These are phyloP conservation scores for Orthosia cruda DNA, from an alignment of 2,888 invertebrate species.

Conservation along the genomic window DNA sequence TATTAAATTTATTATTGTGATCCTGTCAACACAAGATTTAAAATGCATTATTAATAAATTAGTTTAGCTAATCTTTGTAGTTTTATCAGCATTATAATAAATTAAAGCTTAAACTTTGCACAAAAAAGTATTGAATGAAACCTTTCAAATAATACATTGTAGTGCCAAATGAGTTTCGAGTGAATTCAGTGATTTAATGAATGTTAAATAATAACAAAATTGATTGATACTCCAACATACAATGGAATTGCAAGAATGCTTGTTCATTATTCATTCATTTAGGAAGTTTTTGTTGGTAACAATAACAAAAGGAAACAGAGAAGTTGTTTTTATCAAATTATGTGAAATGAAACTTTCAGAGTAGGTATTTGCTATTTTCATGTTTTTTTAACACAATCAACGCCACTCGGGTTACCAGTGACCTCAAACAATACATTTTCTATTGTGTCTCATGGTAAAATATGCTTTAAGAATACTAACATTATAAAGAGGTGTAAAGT, in stretches of 20 bases:
- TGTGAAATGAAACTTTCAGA: neutral
- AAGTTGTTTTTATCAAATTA: neutral
- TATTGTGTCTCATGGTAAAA: too few relatives aligned
- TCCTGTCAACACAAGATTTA: slow-evolving; percentile 35
- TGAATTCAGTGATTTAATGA: slow-evolving; percentile 16
- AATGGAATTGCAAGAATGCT: slow-evolving; percentile 25
- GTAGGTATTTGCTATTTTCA: neutral
- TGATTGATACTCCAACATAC: slow-evolving; percentile 37
- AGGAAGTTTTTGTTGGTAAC: slow-evolving; percentile 15
- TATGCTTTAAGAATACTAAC: too few relatives aligned
- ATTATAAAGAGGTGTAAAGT: too few relatives aligned
- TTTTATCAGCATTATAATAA: neutral
- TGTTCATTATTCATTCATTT: slow-evolving; percentile 27
- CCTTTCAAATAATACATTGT: slow-evolving; percentile 27
- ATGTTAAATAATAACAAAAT: slow-evolving; percentile 27
- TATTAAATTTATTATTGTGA: slow-evolving; percentile 16
- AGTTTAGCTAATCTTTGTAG: neutral
- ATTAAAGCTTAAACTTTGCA: slow-evolving; percentile 9
- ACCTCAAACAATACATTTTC: too few relatives aligned
- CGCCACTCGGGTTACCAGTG: too few relatives aligned
- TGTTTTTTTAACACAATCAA: too few relatives aligned
- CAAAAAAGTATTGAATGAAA: slow-evolving; percentile 32
- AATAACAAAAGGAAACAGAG: neutral
- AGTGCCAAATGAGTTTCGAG: slow-evolving; percentile 17
- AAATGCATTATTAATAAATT: slow-evolving; percentile 19